Percentiles rank a stretch among this genome's conserved stretches.
Evolutionary conservation across 2,888 invertebrate genomes (phyloP).

Genomic region (Marronus borbonicus): DNA sequence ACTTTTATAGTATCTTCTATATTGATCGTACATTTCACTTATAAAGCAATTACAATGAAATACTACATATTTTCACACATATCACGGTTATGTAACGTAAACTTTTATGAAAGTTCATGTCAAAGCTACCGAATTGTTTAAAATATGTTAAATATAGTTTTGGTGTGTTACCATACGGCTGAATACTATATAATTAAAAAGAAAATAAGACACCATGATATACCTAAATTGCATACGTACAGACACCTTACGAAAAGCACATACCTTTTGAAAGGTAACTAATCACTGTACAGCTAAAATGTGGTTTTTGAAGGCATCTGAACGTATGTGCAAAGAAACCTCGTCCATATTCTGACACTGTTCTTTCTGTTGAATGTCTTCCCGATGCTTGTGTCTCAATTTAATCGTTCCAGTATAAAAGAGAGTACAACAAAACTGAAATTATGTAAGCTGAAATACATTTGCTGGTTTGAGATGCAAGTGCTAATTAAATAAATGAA

Average conservation of each 20-base stretch:
- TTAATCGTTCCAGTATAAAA: slow-evolving; percentile 57
- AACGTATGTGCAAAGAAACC: slow-evolving; percentile 16
- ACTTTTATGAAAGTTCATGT: slow-evolving; percentile 36
- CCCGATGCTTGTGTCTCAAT: slow-evolving; percentile 65
- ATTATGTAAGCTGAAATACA: slow-evolving; percentile 46
- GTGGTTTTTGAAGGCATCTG: slow-evolving; percentile 20
- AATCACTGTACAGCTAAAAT: background rate
- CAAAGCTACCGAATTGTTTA: slow-evolving; percentile 21
- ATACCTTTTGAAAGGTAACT: background rate
- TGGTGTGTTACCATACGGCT: slow-evolving; percentile 26
- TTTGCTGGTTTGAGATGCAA: slow-evolving; percentile 57
- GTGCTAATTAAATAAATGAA: slow-evolving; percentile 51
- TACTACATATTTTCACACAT: slow-evolving; percentile 50
- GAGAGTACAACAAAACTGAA: slow-evolving; percentile 48
- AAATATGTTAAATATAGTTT: slow-evolving; percentile 16
- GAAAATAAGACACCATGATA: slow-evolving; percentile 28
- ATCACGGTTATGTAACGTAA: slow-evolving; percentile 43
- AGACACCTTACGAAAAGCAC: background rate
- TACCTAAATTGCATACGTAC: background rate
- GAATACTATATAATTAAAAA: slow-evolving; percentile 9
- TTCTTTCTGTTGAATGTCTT: slow-evolving; percentile 68
- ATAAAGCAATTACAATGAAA: slow-evolving; percentile 49
- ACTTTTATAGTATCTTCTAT: slow-evolving; percentile 51
- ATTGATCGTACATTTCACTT: slow-evolving; percentile 38
- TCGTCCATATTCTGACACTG: slow-evolving; percentile 50